Base-by-base conservation (phyloP, 2,888 invertebrate genomes). In the Chrysolina haemoptera region DNA sequence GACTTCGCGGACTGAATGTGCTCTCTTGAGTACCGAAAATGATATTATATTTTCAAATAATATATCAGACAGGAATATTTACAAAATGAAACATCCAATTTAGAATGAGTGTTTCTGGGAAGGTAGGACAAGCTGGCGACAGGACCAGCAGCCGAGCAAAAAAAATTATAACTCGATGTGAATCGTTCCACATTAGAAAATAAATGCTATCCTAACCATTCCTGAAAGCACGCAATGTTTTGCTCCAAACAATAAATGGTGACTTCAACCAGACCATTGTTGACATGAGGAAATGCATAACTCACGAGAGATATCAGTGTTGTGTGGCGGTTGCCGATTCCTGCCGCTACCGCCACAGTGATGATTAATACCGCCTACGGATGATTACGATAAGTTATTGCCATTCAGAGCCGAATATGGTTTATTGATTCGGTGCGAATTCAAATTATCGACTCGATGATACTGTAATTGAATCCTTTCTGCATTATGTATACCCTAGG, bases 391-490 rank as follows among this genome's bases (percentile, higher is more conserved):
- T 70, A 70, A 70, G 70, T 70, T 70, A 70, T 70, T 53, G 70
- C 70, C 53, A 43, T 55, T 70, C 70, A 41, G 41, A 65, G 53
- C 55, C 16, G 70, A 62, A 70, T 55, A 50, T 43, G 70, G 70
- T 53, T 70, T 70, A 70, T 70, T 70, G 70, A 70, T 70, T 65
- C n/a, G 43, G 64, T 55, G 70, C 12, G 70, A 70, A 70, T 70
- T 70, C 65, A 53, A 70, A 64, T 70, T 46, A 70, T 70, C 55
- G 59, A 69, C 48, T 43, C 46, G 35, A 59, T 27, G 20, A 43
- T 68, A 27, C 20, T 55, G 55, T 55, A 22, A 55, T 22, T 20
- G 11, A 20, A 20, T 55, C 55, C 20, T 55, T 55, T 55, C 55
- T 22, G 22, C 55, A 20, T 55, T 5, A 22, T 22, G 20, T 14